Conservation (phyloP, 2,888 invertebrate species). For the Eudasyphora cyanicolor region DNA sequence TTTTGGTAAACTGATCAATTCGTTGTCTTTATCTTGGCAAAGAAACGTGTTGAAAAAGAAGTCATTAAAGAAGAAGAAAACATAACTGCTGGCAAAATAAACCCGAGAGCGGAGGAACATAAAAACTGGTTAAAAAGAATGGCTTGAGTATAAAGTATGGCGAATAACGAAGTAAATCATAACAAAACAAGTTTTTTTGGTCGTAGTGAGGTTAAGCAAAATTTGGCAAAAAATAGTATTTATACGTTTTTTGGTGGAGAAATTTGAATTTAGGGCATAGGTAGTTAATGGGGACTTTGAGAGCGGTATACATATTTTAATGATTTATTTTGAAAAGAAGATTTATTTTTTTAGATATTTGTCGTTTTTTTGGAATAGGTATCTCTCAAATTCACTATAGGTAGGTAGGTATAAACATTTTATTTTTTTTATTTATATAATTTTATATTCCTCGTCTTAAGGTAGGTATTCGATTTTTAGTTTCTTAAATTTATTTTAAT, state of each 20-base stretch:
- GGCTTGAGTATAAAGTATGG: not conserved
- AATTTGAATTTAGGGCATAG: slow-evolving; percentile 58
- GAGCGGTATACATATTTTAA: too few relatives aligned
- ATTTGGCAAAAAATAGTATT: not conserved
- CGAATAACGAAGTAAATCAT: not conserved
- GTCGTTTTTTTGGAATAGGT: not conserved
- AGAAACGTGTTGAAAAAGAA: slow-evolving; percentile 35
- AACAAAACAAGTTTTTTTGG: slow-evolving; percentile 57
- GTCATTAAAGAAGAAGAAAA: slow-evolving; percentile 26
- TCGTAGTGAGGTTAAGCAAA: slow-evolving; percentile 28
- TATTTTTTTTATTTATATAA: not conserved
- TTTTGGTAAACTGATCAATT: not conserved
- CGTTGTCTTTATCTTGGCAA: not conserved
- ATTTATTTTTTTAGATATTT: not conserved
- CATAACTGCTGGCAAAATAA: not conserved
- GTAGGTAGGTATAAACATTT: not conserved
- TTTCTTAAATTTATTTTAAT: slow-evolving; percentile 31
- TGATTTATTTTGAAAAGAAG: not conserved
- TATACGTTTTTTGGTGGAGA: not conserved
- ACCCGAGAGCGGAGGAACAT: not conserved
- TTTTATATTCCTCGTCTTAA: not conserved
- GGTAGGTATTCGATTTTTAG: not conserved
- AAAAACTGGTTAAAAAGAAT: slow-evolving; percentile 29
- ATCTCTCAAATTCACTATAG: too few relatives aligned
- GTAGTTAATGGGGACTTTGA: slow-evolving; percentile 29